A percentile compares a stretch with the other conserved stretches of the same genome.
phyloP scores from a whole-genome alignment of 2,888 invertebrate genomes.

The Toxonevra muliebris region DNA sequence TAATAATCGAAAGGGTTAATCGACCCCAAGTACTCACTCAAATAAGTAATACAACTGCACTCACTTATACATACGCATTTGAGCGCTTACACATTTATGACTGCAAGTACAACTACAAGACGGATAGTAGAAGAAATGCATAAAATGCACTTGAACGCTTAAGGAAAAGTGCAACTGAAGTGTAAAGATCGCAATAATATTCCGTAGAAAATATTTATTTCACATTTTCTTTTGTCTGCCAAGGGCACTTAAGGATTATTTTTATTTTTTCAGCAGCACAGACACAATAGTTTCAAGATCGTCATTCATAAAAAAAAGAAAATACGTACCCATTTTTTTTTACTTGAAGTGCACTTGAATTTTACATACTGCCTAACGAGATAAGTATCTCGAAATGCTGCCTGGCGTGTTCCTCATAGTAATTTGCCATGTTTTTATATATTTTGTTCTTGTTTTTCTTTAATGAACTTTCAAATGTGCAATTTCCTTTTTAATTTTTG shows the following conservation, averaged over 20 bases:
- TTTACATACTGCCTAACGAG: background rate
- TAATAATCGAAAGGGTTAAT: background rate
- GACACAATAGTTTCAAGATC: conserved; percentile 17
- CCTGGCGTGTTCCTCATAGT: background rate
- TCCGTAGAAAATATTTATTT: too few species aligned
- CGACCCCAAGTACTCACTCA: background rate
- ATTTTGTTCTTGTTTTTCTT: background rate
- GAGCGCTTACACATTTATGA: conserved; percentile 41
- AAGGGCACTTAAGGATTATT: too few species aligned
- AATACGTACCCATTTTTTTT: too few species aligned
- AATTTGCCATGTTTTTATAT: background rate
- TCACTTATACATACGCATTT: too few species aligned
- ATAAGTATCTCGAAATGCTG: too few species aligned
- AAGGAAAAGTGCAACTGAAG: conserved; percentile 38
- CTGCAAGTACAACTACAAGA: conserved; percentile 22
- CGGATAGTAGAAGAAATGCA: background rate
- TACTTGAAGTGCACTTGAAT: conserved; percentile 4
- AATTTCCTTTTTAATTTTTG: conserved; percentile 46
- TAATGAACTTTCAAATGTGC: conserved; percentile 56
- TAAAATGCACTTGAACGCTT: conserved; percentile 14
- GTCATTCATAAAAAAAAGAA: background rate
- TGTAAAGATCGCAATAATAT: conserved; percentile 35
- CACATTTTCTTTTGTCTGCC: too few species aligned
- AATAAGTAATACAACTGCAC: background rate
- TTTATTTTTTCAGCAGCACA: too few species aligned